Base-by-base conservation (phyloP, 1,140 invertebrate genomes). In the Choristoneura fumiferana region DNA sequence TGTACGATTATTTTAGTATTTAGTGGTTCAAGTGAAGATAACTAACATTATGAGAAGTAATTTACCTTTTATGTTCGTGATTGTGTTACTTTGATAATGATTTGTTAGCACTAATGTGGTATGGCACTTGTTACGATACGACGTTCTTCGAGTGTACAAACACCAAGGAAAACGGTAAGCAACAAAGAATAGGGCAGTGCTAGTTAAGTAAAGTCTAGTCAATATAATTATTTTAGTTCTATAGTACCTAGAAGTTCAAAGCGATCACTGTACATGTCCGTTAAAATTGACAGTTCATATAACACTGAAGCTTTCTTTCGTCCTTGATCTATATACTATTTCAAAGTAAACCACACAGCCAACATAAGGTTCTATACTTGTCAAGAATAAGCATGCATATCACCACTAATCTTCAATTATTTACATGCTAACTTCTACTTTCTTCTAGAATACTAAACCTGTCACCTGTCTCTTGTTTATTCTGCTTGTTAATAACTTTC, bases 71-170 rank as follows among this genome's bases (percentile, higher is more conserved):
- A 82, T 84, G 78, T 85, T 78, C 82, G 81, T 86, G 84, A 84
- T 84, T 85, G 78, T 81, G 66, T 81, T 86, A 75, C 73, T 78
- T 70, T 68, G 69, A 82, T 84, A 81, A 88, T 86, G 80, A 73
- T 81, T 81, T 67, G 68, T 76, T 84, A 81, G 75, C 65, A 77
- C 66, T 82, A 76, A 83, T 88, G 81, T 88, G 85, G 76, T 78
- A 88, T 88, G 85, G 85, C 85, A 81, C 83, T 88, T 73, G 81
- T 88, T 77, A 88, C 83, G 70, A 88, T 88, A 76, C 83, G 82
- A 64, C 85, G 85, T 77, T 85, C 85, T 73, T 78, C 84, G 62
- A 88, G 82, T 80, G 79, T 88, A 73, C 85, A 83, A 78, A 79
- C 85, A 81, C 81, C 81, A 76, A 84, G 75, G 72, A 83, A 86